Conservation (phyloP, 2,888 invertebrate genomes). For the Cantharis lateralis region DNA sequence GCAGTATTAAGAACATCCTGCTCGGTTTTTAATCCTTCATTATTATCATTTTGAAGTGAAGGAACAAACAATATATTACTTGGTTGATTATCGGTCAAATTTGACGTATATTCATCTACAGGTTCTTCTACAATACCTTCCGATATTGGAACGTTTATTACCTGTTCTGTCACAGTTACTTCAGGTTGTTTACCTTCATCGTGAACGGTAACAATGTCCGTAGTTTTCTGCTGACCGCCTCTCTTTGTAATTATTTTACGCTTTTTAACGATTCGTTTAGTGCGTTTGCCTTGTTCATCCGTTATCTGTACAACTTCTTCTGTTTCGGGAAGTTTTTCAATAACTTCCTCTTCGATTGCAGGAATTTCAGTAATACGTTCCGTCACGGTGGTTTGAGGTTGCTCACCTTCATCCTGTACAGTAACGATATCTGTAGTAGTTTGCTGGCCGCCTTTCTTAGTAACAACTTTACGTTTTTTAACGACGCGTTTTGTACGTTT, state of each 20-base stretch:
- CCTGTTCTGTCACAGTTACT: conserved; percentile 49
- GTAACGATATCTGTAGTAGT: conserved; percentile 54
- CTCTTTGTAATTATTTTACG: conserved; percentile 41
- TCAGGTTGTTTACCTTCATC: conserved; percentile 51
- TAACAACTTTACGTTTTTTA: conserved; percentile 45
- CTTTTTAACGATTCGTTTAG: conserved; percentile 28
- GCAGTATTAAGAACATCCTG: not conserved
- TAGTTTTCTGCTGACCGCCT: conserved; percentile 42
- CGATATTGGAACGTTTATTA: no score
- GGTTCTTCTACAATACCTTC: not conserved
- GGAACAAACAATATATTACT: not conserved
- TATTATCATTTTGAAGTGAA: not conserved
- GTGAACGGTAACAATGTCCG: conserved; percentile 45
- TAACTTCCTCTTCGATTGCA: conserved; percentile 32
- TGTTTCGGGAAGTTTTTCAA: conserved; percentile 27
- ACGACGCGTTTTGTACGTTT: conserved; percentile 43
- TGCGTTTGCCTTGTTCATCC: conserved; percentile 48
- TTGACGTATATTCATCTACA: conserved; percentile 16
- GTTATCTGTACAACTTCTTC: conserved; percentile 45
- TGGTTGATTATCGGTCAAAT: not conserved
- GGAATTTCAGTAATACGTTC: conserved; percentile 36
- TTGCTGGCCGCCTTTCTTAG: conserved; percentile 43
- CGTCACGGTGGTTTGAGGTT: conserved; percentile 46
- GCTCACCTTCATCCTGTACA: conserved; percentile 45
- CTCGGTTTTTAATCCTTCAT: conserved; percentile 22